A percentile compares a stretch with the other conserved stretches of the same genome.
These are phyloP conservation scores for Callospermophilus lateralis DNA, from an alignment of 2,113 vertebrate genomes.

Conservation along the genomic window DNA sequence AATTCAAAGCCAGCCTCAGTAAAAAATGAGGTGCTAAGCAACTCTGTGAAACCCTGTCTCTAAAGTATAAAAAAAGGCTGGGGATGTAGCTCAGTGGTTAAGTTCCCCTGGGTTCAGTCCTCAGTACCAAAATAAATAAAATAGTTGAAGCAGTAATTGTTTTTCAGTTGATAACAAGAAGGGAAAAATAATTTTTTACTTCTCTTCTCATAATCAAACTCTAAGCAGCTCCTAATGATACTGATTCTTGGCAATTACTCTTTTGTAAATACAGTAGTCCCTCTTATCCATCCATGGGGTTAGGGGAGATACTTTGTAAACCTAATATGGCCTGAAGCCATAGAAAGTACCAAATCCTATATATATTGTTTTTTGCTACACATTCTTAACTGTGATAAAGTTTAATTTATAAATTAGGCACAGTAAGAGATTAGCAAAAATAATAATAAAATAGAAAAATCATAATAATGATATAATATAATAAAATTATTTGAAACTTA, in stretches of 20 bases:
- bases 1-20: too few species aligned
- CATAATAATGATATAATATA: neutral
- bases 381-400: neutral
- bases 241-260: slow-evolving; percentile 14
- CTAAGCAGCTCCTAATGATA: neutral
- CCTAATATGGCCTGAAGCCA: neutral
- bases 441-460: neutral
- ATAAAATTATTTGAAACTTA: slow-evolving; percentile 15
- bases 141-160: slow-evolving; percentile 20
- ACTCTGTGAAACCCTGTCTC: too few species aligned
- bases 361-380: neutral
- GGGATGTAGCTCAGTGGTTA: too few species aligned
- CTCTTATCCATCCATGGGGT: neutral
- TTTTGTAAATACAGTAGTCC: neutral
- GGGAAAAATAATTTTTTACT: slow-evolving; percentile 20
- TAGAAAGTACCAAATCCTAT: neutral
- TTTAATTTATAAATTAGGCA: neutral
- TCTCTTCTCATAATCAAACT: neutral
- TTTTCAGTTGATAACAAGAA: slow-evolving; percentile 52
- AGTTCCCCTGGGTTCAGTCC: too few species aligned
- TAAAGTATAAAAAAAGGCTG: too few species aligned
- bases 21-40: too few species aligned
- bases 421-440: neutral
- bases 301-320: neutral
- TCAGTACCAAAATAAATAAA: neutral